Evolutionary conservation across 2,888 invertebrate genomes (phyloP), one percentile per base, ranked within the genome.

Genomic region (Drosophila lutescens): DNA sequence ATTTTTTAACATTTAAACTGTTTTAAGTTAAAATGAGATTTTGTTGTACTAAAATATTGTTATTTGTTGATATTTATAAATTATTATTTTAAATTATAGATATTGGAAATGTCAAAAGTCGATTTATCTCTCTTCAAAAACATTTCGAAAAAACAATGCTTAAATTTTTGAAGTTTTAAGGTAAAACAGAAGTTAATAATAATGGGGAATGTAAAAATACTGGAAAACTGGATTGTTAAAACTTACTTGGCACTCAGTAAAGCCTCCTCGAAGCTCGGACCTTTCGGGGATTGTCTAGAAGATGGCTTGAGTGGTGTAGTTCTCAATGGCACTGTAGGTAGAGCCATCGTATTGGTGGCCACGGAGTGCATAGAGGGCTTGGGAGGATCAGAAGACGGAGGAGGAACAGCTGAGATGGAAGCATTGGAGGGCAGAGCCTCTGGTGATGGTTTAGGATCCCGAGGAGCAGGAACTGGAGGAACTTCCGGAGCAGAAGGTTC

Each of bases 181-280:
- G 26, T 26, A 26, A 26, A 26, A 26, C 26, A 23, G 23, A 23
- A 23, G 4, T 2, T 23, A 23, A 23, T 3, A 5, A 23, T 23
- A 4, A 3, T 23, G 4, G 2, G 23, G 23, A 23, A 4, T 23
- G 2, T 23, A 4, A 23, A 3, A 23, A 23, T 23, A 23, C 23
- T 34, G 12, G 3, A 15, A 40, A 40, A 40, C 3, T 40, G 10
- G 20, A 40, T 4, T 17, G 9, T 17, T 10, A 46, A 1, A 13
- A 55, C 74, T 58, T 67, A 84, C 84, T 80, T 85, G 62, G 80
- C 84, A 40, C 57, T 75, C 4, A 70, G 67, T 6, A 85, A 46
- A 2, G 72, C 76, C 20, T 84, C 78, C n/a, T 75, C 78, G n/a
- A 83, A 85, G 49, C 61, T 73, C 13, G 71, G 51, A 13, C 38